Base-by-base conservation (phyloP, 2,888 invertebrate genomes). In the Baronia brevicornis region DNA sequence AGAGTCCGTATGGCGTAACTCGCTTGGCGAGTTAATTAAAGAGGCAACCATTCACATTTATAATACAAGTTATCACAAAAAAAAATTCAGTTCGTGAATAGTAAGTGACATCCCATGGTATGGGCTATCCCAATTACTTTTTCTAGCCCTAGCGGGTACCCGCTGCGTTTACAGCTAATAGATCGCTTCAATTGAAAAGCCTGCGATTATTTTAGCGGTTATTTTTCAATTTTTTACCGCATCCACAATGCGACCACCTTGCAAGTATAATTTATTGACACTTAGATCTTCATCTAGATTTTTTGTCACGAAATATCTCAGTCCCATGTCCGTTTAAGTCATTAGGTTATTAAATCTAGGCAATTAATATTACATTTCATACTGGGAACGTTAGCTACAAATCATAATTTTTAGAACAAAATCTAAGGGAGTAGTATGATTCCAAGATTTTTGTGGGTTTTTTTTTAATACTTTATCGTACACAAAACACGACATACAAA, bases 41-140 rank as follows among this genome's bases (percentile, higher is more conserved):
- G n/a, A n/a, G n/a, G n/a, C n/a, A n/a, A n/a, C n/a, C n/a, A n/a
- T n/a, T n/a, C n/a, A n/a, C n/a, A n/a, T n/a, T n/a, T n/a, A n/a
- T n/a, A n/a, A n/a, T n/a, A n/a, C n/a, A n/a, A n/a, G n/a, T n/a
- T n/a, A n/a, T n/a, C n/a, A n/a, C n/a, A n/a, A n/a, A n/a, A n/a
- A n/a, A n/a, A n/a, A n/a, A n/a, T n/a, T n/a, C n/a, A n/a, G n/a
- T n/a, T n/a, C n/a, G n/a, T n/a, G n/a, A n/a, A n/a, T n/a, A n/a
- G n/a, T n/a, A n/a, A n/a, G n/a, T n/a, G n/a, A n/a, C n/a, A n/a
- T n/a, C n/a, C n/a, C n/a, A n/a, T n/a, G n/a, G n/a, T n/a, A n/a
- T n/a, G n/a, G 21, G 21, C 7, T 17, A 26, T 8, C 15, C 37
- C 34, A 37, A 39, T 39, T 42, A 37, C 36, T 37, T 39, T 33